These are phyloP conservation scores for Harpalus rufipes DNA, from an alignment of 2,888 invertebrate genomes.

Conservation along the genomic window DNA sequence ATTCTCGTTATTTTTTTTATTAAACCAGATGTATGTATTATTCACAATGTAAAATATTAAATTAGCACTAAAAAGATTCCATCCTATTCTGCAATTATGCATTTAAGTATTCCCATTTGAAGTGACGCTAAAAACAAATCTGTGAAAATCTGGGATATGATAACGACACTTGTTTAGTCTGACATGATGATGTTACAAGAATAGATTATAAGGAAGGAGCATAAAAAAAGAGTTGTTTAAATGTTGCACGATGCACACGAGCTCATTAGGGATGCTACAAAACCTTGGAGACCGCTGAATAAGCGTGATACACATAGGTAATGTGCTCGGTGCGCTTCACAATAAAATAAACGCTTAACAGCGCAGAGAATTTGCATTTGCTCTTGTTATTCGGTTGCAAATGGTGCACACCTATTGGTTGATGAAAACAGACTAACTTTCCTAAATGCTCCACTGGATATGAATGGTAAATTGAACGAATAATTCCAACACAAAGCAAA, in stretches of 20 bases:
- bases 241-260: slow-evolving; percentile 7
- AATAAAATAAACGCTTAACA: slow-evolving; percentile 29
- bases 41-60: too few relatives aligned
- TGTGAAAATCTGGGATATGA: not conserved
- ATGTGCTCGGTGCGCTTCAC: slow-evolving; percentile 15
- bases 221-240: slow-evolving; percentile 41
- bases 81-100: too few relatives aligned
- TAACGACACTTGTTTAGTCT: slow-evolving; percentile 13
- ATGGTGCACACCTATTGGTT: slow-evolving; percentile 43
- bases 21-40: too few relatives aligned
- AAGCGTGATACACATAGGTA: slow-evolving; percentile 22
- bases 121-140: not conserved
- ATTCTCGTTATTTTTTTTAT: too few relatives aligned
- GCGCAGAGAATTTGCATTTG: slow-evolving; percentile 34
- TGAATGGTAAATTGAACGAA: slow-evolving; percentile 30
- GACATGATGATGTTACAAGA: slow-evolving; percentile 25
- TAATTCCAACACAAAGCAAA: slow-evolving; percentile 14
- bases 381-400: slow-evolving; percentile 34
- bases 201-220: slow-evolving; percentile 6
- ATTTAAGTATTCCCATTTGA: not conserved
- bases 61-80: too few relatives aligned
- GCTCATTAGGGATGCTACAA: slow-evolving; percentile 35
- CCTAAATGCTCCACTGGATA: slow-evolving; percentile 7
- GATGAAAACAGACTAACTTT: slow-evolving; percentile 40
- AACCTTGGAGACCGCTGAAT: slow-evolving; percentile 47